phyloP scores from a whole-genome alignment of 2,888 invertebrate species.

The Rapana venosa region DNA sequence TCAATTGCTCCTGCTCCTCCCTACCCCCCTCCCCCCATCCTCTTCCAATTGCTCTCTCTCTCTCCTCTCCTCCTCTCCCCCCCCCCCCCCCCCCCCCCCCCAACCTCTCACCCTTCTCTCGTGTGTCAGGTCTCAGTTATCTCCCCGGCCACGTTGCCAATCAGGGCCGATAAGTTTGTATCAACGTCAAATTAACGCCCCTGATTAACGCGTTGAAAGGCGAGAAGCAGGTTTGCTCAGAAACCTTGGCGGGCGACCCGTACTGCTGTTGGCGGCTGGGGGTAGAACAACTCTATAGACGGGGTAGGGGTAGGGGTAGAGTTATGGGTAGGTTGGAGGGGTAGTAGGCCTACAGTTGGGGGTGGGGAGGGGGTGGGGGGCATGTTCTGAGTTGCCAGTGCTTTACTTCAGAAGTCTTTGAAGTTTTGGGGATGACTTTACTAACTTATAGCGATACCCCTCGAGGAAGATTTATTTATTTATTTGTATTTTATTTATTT shows the following conservation, averaged over 20 bases:
- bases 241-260: background rate
- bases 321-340: background rate
- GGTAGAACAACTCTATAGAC: too few species aligned
- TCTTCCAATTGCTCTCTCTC: background rate
- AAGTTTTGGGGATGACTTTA: background rate
- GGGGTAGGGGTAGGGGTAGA: background rate
- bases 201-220: conserved; percentile 46
- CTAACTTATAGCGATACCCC: too few species aligned
- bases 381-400: background rate
- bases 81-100: background rate
- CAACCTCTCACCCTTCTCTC: background rate
- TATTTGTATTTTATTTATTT: too few species aligned
- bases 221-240: conserved; percentile 33
- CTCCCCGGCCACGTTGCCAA: conserved; percentile 34
- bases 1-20: background rate
- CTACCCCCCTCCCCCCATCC: background rate
- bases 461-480: too few species aligned
- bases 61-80: background rate
- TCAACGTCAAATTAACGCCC: conserved; percentile 48
- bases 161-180: conserved; percentile 45
- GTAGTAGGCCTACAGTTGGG: background rate
- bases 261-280: background rate
- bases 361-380: background rate
- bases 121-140: conserved; percentile 36
- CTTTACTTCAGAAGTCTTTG: background rate